Evolutionary conservation across 2,113 vertebrate species (phyloP), one percentile per base, ranked within the genome.

Genomic region (Toxotes chatareus): DNA sequence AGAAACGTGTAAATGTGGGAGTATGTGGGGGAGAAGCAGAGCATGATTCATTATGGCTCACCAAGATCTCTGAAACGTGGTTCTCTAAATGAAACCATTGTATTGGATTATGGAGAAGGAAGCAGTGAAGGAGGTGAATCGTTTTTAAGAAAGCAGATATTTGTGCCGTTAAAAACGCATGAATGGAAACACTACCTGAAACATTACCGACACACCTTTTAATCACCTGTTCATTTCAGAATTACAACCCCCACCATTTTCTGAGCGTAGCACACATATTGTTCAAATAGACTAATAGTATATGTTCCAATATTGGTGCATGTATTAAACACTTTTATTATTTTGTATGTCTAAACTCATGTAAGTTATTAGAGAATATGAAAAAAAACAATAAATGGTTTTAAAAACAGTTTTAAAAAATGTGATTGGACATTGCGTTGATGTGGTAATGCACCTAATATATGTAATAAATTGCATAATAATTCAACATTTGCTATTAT

Each of bases 41-140:
- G 32, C 64, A 79, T 83, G 84, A 89, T 81, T 88, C 79, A 86
- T 82, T 79, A 67, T 46, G 59, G 49, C 76, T 79, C 40, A 79
- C 40, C 82, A 56, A 47, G 27, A 63, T 57, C 56, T 82, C 65
- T 73, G 36, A 76, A 78, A 76, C 56, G 76, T 60, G 53, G 23
- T 77, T 47, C 36, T 27, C 62, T 68, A 61, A 63, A 86, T 82
- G 3, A 53, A 23, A 53, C 49, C 44, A 67, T 16, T 81, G 23
- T 49, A 67, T 63, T 66, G 66, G 75, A 2, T 60, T 23, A 36
- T 47, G 19, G 27, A n/a, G 17, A 67, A 70, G 21, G 47, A 40
- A 19, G 46, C 46, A n/a, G 19, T 16, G 10, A 47, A 71, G 12
- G 19, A 34, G 51, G 8, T 47, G 2, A 16, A 47, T 42, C 4